phyloP scores from a whole-genome alignment of 2,113 vertebrate species.

The Bombycilla garrulus region DNA sequence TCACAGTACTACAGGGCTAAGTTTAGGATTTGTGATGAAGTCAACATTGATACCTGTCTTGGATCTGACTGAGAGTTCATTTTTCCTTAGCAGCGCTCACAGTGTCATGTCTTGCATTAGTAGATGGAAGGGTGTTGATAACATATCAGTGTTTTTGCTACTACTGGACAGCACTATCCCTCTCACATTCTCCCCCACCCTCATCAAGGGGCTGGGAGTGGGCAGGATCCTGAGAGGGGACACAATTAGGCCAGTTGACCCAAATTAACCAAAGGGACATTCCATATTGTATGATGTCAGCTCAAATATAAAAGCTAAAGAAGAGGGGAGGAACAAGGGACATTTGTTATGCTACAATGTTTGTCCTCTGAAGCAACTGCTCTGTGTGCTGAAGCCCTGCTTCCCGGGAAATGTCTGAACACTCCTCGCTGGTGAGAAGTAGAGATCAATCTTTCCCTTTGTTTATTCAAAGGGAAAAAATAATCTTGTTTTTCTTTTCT shows the following conservation, averaged over 20 bases:
- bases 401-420: background rate
- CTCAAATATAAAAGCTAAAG: background rate
- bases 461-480: background rate
- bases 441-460: background rate
- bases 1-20: background rate
- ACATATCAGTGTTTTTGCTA: background rate
- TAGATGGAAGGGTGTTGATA: background rate
- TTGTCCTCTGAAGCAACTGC: background rate
- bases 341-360: background rate
- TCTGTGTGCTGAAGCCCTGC: fast-evolving
- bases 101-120: background rate
- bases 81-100: background rate
- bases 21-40: background rate
- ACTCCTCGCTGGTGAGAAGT: background rate
- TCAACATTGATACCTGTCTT: background rate
- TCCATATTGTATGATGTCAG: fast-evolving
- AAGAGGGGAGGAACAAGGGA: background rate
- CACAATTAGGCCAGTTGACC: background rate
- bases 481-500: no score
- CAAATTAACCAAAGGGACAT: background rate
- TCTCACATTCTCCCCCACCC: background rate
- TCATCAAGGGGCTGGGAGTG: background rate
- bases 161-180: background rate
- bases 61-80: background rate
- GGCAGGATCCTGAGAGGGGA: background rate